These are phyloP conservation scores for Enteromius anoplus DNA, from an alignment of 2,797 vertebrate species.

Conservation along the genomic window DNA sequence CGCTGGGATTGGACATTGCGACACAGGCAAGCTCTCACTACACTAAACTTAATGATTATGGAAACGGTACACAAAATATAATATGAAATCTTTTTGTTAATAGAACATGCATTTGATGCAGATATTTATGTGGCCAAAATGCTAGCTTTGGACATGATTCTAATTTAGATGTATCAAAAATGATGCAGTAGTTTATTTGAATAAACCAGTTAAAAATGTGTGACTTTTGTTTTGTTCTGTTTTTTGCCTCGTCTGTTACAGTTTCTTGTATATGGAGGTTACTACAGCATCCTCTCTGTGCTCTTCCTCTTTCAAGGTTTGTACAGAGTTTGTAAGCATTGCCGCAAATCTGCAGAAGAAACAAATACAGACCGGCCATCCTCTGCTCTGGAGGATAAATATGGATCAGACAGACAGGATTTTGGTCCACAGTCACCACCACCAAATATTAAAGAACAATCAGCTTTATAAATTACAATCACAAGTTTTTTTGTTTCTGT, in stretches of 20 bases:
- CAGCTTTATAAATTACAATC: neutral
- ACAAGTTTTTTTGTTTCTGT: neutral
- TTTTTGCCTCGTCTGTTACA: slow-evolving; percentile 58
- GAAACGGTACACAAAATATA: neutral
- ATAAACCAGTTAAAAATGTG: neutral
- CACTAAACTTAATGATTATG: neutral
- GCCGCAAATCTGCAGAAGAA: neutral
- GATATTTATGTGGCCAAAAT: neutral
- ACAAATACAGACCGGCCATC: neutral
- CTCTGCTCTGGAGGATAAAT: slow-evolving; percentile 16
- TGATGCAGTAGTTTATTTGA: neutral
- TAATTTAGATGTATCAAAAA: neutral
- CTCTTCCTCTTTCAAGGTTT: slow-evolving; percentile 74
- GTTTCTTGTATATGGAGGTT: slow-evolving; percentile 80
- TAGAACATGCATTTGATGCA: neutral
- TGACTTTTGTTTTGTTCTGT: neutral
- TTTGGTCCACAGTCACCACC: neutral
- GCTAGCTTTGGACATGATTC: too few species aligned
- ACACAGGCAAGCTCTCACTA: slow-evolving; percentile 69
- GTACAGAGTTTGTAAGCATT: slow-evolving; percentile 64
- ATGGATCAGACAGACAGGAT: slow-evolving; percentile 23
- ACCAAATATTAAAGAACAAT: neutral
- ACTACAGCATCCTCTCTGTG: slow-evolving; percentile 72
- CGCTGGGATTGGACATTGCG: slow-evolving; percentile 72
- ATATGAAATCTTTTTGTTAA: neutral